Conservation (phyloP, 2,888 invertebrate species). For the Scaptomyza reducta region DNA sequence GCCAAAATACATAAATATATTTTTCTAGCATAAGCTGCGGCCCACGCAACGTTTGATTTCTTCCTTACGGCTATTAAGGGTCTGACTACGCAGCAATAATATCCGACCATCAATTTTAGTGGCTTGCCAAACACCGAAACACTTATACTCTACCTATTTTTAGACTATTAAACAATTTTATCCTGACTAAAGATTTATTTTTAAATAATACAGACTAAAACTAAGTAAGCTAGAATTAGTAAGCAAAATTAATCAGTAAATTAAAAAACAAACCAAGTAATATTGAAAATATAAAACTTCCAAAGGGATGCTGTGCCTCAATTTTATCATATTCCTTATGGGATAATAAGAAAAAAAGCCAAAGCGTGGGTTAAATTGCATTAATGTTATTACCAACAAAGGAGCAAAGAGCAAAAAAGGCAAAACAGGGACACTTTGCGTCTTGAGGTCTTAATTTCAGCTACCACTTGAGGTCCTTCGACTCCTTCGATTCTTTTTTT, state of each 20-base stretch:
- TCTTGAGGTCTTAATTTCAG: constrained; percentile 60
- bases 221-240: neutral
- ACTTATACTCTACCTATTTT: constrained; percentile 4
- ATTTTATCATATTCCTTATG: constrained; percentile 10
- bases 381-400: constrained; percentile 61
- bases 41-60: constrained; percentile 27
- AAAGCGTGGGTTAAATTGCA: constrained; percentile 71
- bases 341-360: constrained; percentile 26
- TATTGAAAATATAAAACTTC: neutral
- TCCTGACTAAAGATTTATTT: neutral
- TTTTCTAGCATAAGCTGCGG: constrained; percentile 1
- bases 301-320: neutral
- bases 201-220: too few species aligned
- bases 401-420: constrained; percentile 16
- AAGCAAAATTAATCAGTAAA: neutral
- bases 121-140: neutral
- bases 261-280: neutral
- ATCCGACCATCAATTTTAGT: neutral
- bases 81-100: constrained; percentile 4
- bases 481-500: constrained; percentile 3
- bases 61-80: constrained; percentile 21
- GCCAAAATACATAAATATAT: constrained; percentile 11
- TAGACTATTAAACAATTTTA: neutral
- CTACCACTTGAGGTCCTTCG: constrained; percentile 26
- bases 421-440: constrained; percentile 52